Conservation (phyloP, 2,113 vertebrate genomes). For the Bubo bubo region DNA sequence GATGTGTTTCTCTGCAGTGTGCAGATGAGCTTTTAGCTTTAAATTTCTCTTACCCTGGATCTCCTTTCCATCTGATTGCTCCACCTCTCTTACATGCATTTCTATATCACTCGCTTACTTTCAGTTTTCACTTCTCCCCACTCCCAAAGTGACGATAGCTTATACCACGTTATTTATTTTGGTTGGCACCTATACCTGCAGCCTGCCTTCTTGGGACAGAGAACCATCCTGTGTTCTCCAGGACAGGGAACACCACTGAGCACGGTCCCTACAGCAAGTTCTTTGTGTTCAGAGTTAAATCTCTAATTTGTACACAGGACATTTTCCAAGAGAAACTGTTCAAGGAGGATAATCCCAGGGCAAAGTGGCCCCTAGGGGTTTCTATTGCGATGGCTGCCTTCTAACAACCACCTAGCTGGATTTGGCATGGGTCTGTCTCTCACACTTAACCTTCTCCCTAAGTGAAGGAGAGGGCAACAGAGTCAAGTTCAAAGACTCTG, state of each 20-base stretch:
- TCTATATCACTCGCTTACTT: neutral
- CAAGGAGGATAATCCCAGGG: neutral
- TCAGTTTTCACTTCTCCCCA: neutral
- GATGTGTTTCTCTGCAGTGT: neutral
- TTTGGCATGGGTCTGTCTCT: neutral
- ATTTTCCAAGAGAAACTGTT: neutral
- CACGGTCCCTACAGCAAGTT: neutral
- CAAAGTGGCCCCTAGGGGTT: neutral
- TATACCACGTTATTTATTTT: neutral
- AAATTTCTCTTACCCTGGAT: neutral
- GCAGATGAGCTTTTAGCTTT: neutral
- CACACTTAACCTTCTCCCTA: neutral
- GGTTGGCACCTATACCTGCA: neutral
- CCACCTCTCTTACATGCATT: neutral
- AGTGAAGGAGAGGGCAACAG: neutral
- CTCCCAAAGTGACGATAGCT: neutral
- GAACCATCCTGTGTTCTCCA: neutral
- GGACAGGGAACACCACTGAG: neutral
- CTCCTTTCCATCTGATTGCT: neutral
- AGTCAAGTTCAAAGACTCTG: neutral
- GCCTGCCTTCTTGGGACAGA: neutral
- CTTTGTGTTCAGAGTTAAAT: neutral
- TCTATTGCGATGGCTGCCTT: neutral
- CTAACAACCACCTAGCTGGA: neutral
- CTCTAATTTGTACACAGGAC: neutral